phyloP scores from a whole-genome alignment of 2,888 invertebrate species.

The Drosophila emarginata region DNA sequence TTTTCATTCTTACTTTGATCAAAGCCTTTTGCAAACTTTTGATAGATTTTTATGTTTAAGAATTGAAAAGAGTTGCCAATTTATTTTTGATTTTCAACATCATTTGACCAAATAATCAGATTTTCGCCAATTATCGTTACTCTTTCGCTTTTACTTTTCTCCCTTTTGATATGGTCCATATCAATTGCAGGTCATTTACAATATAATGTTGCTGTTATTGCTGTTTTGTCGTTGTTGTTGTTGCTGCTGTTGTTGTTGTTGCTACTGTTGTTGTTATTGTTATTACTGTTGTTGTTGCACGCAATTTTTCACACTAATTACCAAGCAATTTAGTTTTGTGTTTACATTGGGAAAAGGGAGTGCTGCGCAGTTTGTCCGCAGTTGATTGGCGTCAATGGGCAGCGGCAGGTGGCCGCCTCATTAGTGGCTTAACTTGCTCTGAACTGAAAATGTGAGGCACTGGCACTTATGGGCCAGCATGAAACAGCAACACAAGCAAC shows the following conservation, averaged over 20 bases:
- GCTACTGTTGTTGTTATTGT: constrained; percentile 41
- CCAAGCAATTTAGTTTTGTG: constrained; percentile 77
- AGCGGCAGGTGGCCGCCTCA: constrained; percentile 75
- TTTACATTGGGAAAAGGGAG: constrained; percentile 50
- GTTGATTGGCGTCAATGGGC: constrained; percentile 71
- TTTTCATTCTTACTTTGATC: too few species aligned
- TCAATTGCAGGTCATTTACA: constrained; percentile 9
- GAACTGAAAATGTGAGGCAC: constrained; percentile 63
- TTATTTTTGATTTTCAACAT: background rate
- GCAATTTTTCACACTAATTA: constrained; percentile 76
- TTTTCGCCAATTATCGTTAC: background rate
- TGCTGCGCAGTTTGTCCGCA: constrained; percentile 33
- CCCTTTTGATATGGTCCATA: background rate
- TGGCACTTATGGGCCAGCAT: constrained; percentile 66
- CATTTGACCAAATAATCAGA: constrained; percentile 1
- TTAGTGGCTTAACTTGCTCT: constrained; percentile 72
- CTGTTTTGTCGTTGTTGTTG: constrained; percentile 21
- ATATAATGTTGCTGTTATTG: constrained; percentile 1
- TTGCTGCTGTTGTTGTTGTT: constrained; percentile 56
- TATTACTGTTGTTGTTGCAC: constrained; percentile 49
- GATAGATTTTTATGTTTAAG: background rate
- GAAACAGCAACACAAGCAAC: constrained; percentile 55
- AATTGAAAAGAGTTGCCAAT: background rate
- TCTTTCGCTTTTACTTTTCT: background rate
- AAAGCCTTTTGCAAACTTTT: background rate